phyloP scores from a whole-genome alignment of 2,888 invertebrate species.

The Calephelis perditalis region DNA sequence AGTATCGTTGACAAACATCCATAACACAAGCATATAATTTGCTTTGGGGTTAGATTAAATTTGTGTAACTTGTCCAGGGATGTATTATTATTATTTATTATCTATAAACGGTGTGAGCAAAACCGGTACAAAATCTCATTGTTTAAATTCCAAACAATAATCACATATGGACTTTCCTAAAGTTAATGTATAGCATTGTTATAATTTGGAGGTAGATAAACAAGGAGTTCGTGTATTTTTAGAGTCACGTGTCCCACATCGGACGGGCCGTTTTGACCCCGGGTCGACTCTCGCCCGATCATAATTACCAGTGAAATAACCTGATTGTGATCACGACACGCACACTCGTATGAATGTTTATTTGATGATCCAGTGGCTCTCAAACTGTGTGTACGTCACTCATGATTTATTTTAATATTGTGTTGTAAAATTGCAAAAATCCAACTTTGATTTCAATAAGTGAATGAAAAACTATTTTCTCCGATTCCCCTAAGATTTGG shows the following conservation, averaged over 20 bases:
- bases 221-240: conserved; percentile 50
- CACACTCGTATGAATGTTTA: conserved; percentile 56
- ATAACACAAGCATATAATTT: no score
- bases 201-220: conserved; percentile 35
- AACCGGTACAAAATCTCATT: background rate
- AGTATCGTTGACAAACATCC: no score
- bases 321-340: conserved; percentile 75
- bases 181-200: conserved; percentile 5
- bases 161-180: background rate
- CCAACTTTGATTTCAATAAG: no score
- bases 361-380: conserved; percentile 44
- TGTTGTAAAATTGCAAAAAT: background rate
- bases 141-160: conserved; percentile 4
- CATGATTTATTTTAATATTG: background rate
- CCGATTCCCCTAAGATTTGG: no score
- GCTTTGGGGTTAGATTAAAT: no score
- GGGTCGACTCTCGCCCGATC: conserved; percentile 71
- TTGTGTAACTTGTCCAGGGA: no score
- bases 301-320: conserved; percentile 77
- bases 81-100: no score
- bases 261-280: conserved; percentile 47
- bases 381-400: conserved; percentile 34
- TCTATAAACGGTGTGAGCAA: no score
- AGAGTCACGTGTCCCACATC: conserved; percentile 58
- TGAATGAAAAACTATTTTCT: no score